Conservation (phyloP, 92 coral and sea anemone species). For the Porites divaricata region DNA sequence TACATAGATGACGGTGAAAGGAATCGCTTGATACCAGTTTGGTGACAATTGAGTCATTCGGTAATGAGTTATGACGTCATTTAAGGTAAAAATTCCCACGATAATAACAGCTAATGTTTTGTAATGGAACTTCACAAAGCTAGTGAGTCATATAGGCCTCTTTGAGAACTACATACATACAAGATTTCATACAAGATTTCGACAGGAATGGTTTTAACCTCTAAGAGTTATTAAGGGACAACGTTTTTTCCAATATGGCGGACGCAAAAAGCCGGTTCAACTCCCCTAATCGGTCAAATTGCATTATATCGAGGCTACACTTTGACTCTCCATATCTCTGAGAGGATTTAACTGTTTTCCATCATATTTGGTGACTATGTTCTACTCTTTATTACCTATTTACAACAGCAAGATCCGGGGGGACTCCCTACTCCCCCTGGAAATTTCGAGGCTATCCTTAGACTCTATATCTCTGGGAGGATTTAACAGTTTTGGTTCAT, state of each 20-base stretch:
- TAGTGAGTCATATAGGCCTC: no score
- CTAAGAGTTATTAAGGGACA: neutral
- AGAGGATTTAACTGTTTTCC: conserved; percentile 9
- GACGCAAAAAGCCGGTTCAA: no score
- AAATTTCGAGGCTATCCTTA: no score
- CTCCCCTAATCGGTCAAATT: neutral
- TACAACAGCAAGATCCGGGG: no score
- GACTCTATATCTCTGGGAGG: no score
- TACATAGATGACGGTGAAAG: neutral
- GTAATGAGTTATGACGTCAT: conserved; percentile 2
- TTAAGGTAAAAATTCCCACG: neutral
- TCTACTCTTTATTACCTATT: no score
- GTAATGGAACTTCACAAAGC: no score
- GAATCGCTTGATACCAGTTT: conserved; percentile 14
- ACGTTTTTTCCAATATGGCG: neutral
- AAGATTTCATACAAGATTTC: no score
- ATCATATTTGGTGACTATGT: neutral
- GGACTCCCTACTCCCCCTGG: no score
- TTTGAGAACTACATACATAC: no score
- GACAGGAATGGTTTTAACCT: neutral
- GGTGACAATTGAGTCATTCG: neutral
- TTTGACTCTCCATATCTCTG: conserved; percentile 6
- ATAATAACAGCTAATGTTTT: neutral
- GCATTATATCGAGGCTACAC: conserved; percentile 11
- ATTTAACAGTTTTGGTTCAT: no score